These are phyloP conservation scores for Digitonthophagus gazella DNA, from an alignment of 2,888 invertebrate genomes.

Conservation along the genomic window DNA sequence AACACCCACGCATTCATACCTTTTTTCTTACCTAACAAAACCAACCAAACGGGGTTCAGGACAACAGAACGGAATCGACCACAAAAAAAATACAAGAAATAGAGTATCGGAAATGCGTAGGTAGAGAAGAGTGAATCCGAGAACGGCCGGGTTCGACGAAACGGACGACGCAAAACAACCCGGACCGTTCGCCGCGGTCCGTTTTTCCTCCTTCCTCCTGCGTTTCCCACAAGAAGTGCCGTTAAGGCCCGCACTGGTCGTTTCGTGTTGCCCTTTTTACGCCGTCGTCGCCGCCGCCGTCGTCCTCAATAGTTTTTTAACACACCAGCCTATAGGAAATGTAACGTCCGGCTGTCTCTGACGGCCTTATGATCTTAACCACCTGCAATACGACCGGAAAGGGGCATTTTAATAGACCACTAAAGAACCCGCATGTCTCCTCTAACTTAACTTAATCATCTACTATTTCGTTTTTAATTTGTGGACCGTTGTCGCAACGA, in stretches of 20 bases:
- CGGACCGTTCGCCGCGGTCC: background rate
- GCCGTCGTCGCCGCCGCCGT: background rate
- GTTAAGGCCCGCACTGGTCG: slow-evolving; percentile 5
- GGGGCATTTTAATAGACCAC: slow-evolving; percentile 24
- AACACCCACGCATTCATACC: background rate
- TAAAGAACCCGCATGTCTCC: slow-evolving; percentile 20
- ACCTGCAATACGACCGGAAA: slow-evolving; percentile 61
- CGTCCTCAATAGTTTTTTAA: background rate
- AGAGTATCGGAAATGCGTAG: background rate
- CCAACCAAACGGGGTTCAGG: background rate
- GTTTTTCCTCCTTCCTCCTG: background rate
- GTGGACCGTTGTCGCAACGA: background rate
- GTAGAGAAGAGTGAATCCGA: background rate
- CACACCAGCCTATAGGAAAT: slow-evolving; percentile 74
- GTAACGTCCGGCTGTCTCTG: slow-evolving; percentile 97
- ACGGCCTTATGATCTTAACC: slow-evolving; percentile 96
- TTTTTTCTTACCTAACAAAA: background rate
- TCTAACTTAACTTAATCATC: background rate
- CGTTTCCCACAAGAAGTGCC: slow-evolving; percentile 2
- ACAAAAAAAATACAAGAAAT: background rate
- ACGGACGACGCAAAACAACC: background rate
- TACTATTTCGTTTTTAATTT: background rate
- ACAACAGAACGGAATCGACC: background rate
- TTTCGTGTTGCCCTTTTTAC: background rate
- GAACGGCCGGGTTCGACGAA: background rate